These are phyloP conservation scores for Eupithecia dodoneata DNA, from an alignment of 2,888 invertebrate species.

Conservation along the genomic window DNA sequence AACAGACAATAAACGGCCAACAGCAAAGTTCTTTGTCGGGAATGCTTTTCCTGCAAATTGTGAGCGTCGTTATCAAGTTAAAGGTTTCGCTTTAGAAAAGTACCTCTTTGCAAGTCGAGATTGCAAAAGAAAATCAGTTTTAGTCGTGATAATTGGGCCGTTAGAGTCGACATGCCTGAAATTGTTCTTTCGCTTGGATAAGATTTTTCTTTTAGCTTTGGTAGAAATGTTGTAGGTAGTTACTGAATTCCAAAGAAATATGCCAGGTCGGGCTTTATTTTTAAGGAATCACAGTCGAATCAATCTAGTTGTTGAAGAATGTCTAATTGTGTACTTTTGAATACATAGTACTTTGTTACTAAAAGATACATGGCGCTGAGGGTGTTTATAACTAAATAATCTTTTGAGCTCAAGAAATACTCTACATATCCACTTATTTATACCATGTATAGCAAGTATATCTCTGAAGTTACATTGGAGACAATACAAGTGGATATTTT, in stretches of 20 bases:
- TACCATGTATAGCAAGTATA: not conserved
- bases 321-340: no score
- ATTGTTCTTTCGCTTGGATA: not conserved
- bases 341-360: no score
- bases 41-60: slow-evolving; percentile 34
- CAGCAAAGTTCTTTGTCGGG: slow-evolving; percentile 39
- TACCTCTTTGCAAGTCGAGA: slow-evolving; percentile 21
- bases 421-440: not conserved
- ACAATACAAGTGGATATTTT: slow-evolving; percentile 6
- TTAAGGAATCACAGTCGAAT: no score
- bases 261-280: no score
- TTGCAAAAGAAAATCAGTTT: slow-evolving; percentile 26
- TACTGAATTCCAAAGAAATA: no score
- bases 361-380: no score
- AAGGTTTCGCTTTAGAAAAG: slow-evolving; percentile 36
- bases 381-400: no score
- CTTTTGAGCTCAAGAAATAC: not conserved
- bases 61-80: slow-evolving; percentile 41
- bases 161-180: slow-evolving; percentile 1
- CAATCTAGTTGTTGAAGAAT: no score
- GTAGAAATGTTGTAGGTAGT: not conserved
- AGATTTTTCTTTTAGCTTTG: slow-evolving; percentile 12
- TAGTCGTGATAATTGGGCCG: slow-evolving; percentile 26
- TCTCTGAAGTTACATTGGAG: slow-evolving; percentile 7
- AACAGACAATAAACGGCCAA: slow-evolving; percentile 45